Percentiles rank a stretch among this genome's conserved stretches.
These are phyloP conservation scores for Australoheros facetus DNA, from an alignment of 2,797 vertebrate genomes.

Conservation along the genomic window DNA sequence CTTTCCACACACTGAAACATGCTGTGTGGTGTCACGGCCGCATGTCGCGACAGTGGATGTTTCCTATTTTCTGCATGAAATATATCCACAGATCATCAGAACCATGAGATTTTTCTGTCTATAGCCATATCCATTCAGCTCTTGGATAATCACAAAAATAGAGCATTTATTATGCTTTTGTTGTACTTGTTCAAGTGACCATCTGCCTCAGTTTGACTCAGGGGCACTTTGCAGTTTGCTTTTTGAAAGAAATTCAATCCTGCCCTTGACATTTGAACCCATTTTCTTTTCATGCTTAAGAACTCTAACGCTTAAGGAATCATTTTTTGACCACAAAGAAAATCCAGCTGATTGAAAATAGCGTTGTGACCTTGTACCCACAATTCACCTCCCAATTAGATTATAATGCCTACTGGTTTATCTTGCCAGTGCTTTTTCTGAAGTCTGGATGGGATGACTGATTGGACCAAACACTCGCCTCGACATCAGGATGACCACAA, in stretches of 20 bases:
- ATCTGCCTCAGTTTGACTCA: neutral
- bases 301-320: neutral
- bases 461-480: conserved; percentile 3
- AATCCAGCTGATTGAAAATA: conserved; percentile 6
- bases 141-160: neutral
- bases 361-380: neutral
- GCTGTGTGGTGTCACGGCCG: neutral
- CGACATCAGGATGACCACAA: conserved; percentile 2
- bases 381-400: neutral
- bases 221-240: neutral
- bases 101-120: conserved; percentile 10
- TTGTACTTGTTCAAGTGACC: neutral
- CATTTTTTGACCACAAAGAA: neutral
- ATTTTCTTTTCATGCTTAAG: neutral
- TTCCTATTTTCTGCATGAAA: conserved; percentile 11
- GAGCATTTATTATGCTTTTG: neutral
- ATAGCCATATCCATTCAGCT: neutral
- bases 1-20: neutral
- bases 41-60: neutral
- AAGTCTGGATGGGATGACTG: neutral
- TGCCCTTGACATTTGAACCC: neutral
- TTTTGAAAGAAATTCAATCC: neutral
- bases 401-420: neutral
- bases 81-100: conserved; percentile 5
- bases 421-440: neutral